phyloP scores from a whole-genome alignment of 1,140 invertebrate genomes.

The Trinorchestia longiramus region DNA sequence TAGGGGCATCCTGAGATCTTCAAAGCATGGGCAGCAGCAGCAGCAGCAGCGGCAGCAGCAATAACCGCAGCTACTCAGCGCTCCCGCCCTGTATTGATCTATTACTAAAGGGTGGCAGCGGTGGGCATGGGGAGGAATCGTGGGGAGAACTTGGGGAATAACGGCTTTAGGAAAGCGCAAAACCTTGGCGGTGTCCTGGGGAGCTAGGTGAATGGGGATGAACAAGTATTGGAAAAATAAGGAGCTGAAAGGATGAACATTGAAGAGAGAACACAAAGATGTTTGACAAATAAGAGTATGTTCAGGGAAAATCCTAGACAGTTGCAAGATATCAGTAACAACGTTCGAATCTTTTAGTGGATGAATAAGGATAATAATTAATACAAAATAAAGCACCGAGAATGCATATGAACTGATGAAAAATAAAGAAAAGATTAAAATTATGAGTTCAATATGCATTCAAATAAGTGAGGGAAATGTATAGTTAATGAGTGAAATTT shows the following conservation, averaged over 20 bases:
- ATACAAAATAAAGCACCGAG: background rate
- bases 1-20: background rate
- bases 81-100: slow-evolving; percentile 49
- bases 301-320: background rate
- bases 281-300: background rate
- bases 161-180: slow-evolving; percentile 2
- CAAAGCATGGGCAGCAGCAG: slow-evolving; percentile 22
- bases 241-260: background rate
- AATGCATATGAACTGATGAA: too few relatives aligned
- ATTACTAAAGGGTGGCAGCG: slow-evolving; percentile 37
- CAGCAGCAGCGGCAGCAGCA: slow-evolving; percentile 27
- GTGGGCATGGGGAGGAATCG: slow-evolving; percentile 4
- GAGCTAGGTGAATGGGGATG: slow-evolving; percentile 19
- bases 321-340: background rate
- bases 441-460: too few relatives aligned
- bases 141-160: slow-evolving; percentile 18
- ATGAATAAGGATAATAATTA: background rate
- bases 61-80: background rate
- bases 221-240: background rate
- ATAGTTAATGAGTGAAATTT: too few relatives aligned
- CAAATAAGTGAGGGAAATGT: too few relatives aligned
- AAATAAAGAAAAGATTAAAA: too few relatives aligned
- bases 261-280: background rate
- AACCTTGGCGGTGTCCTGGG: background rate
- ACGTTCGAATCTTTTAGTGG: background rate